A percentile compares a stretch with the other conserved stretches of the same genome.
Conservation (phyloP, 2,113 vertebrate species). For the Indicator indicator region DNA sequence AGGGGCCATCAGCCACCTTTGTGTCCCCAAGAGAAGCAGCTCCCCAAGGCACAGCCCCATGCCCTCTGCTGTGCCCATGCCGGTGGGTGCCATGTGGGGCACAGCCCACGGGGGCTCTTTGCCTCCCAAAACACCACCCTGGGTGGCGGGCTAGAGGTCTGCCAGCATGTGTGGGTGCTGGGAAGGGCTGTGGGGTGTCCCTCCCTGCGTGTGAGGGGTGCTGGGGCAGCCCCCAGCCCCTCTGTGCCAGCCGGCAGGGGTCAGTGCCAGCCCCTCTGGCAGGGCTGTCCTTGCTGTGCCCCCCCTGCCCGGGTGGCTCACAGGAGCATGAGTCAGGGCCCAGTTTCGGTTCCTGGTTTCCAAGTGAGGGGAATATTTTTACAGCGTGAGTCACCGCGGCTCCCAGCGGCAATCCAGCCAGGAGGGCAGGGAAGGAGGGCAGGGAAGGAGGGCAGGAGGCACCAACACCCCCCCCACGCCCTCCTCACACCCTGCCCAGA, state of each 20-base stretch:
- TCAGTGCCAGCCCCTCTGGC: rapidly evolving
- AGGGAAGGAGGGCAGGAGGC: background rate
- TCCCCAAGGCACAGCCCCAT: background rate
- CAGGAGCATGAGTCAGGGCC: background rate
- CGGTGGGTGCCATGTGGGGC: rapidly evolving
- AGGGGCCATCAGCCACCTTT: rapidly evolving
- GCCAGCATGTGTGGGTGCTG: background rate
- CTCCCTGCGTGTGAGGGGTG: rapidly evolving
- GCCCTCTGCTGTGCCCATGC: background rate
- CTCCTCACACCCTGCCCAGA: background rate
- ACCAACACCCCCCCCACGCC: background rate
- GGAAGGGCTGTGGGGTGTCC: background rate
- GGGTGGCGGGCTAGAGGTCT: rapidly evolving
- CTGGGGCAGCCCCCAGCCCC: background rate
- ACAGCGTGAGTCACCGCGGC: conserved; percentile 18
- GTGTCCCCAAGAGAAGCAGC: too few relatives aligned
- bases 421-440: background rate
- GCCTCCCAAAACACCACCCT: rapidly evolving
- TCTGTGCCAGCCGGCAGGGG: rapidly evolving
- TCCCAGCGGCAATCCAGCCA: background rate
- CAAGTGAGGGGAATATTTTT: conserved; percentile 33
- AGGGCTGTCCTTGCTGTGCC: background rate
- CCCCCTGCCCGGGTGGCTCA: background rate
- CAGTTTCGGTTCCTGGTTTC: background rate
- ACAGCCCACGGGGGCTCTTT: background rate